Evolutionary conservation across 2,797 vertebrate genomes (phyloP), one percentile per base, ranked within the genome.

Genomic region (Simalia tracyae): DNA sequence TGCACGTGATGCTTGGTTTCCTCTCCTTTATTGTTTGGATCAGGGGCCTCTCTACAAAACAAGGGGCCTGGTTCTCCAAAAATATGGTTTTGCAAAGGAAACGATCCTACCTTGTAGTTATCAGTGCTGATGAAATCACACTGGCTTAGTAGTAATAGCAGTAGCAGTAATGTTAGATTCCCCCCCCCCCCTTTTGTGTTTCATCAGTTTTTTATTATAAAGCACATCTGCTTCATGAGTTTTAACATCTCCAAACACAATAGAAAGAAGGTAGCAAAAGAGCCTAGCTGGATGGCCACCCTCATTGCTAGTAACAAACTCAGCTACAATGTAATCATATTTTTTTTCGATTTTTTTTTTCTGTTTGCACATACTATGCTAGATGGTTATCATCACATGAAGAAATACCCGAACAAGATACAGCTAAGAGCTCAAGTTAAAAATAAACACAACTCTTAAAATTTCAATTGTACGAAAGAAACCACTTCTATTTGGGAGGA

Each of bases 1-100:
- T 91, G 92, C 93, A 76, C 89, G 1, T 92, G 66, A 95, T 95
- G 96, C 92, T 95, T 97, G 90, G 96, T 95, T 87, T 96, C 96
- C 94, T 95, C 94, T 96, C 96, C 97, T 98, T 98, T 98, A 98
- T 98, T 97, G 96, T 97, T 68, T 95, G 96, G 97, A 96, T 93
- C 60, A 81, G 91, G 89, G 94, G 96, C 96, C 92, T 94, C 91
- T 96, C 96, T 96, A 96, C 96, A 97, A 97, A 98, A 96, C 88
- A 96, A 96, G 94, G 95, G 96, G 91, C 96, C 96, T 95, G 31
- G 90, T 96, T 97, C 95, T 97, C 96, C 96, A 97, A 97, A 90
- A 97, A 96, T 96, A 97, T 89, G 97, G 94, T 96, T 97, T 95
- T 96, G 96, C 96, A 93, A 93, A 97, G 96, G 95, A 93, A 93